Base-by-base conservation (phyloP, 2,797 vertebrate species). In the Nannoperca australis region DNA sequence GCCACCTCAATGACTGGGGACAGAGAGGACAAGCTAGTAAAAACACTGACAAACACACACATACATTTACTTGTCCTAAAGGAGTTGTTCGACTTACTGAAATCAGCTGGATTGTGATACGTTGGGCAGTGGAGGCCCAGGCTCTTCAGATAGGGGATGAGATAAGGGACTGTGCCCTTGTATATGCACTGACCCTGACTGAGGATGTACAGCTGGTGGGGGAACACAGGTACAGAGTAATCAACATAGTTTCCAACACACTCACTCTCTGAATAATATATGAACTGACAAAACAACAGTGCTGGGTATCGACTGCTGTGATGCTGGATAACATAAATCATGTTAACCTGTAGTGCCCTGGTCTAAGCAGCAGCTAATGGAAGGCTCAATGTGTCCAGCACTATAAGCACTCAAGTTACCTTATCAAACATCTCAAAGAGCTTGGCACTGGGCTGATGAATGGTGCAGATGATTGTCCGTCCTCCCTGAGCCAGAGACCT, bases 401-500 rank as follows among this genome's bases (percentile, higher is more conserved):
- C 72, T 70, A 59, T 45, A 54, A 68, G 58, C 68, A 79, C 81
- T 88, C 54, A 60, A 47, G 79, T 88, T 90, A 97, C 98, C 97
- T 99, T 98, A 94, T 99, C 97, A 24, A 99, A 99, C 97, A 98
- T 97, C 94, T 99, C 98, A 58, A 99, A 99, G 88, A 99, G 97
- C 94, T 98, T 99, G 89, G 98, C 98, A 54, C 98, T 99, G 88
- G 98, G 98, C 95, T 99, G 98, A 93, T 99, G 98, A 92, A 99
- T 99, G 88, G 98, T 99, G 89, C 98, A 99, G 94, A 99, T 99
- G 92, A 99, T 97, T 72, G 98, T 99, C 76, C 98, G 95, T 55
- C 98, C 98, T 0, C 98, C 98, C 85, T 95, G 97, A 72, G 98
- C 98, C 93, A 99, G 91, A 59, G 97, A 99, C 82, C 95, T 96